Conservation (phyloP, 2,888 invertebrate species). For the Epistrophe eligans region DNA sequence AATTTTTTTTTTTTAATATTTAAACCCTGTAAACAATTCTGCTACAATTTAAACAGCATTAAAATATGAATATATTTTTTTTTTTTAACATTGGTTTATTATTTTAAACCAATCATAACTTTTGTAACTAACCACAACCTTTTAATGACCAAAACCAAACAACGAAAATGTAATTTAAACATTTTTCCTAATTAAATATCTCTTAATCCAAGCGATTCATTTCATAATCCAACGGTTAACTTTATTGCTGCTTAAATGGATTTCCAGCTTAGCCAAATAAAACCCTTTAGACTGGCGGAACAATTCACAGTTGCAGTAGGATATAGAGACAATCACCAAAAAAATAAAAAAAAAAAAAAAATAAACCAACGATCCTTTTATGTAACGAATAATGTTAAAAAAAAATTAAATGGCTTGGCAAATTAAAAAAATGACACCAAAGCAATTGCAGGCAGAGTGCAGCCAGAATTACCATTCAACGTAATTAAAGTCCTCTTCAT, state of each 20-base stretch:
- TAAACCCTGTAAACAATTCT: too few species aligned
- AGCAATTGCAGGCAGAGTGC: constrained; percentile 50
- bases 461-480: constrained; percentile 16
- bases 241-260: constrained; percentile 65
- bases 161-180: constrained; percentile 26
- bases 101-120: constrained; percentile 27
- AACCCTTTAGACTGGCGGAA: constrained; percentile 14
- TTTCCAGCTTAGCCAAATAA: constrained; percentile 40
- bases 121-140: constrained; percentile 22
- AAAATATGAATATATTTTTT: background rate
- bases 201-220: constrained; percentile 58
- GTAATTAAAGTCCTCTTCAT: constrained; percentile 69
- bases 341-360: background rate
- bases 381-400: constrained; percentile 11
- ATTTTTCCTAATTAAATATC: constrained; percentile 67
- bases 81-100: background rate
- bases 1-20: too few species aligned
- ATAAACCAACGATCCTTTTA: background rate
- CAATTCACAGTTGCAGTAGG: constrained; percentile 40
- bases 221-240: constrained; percentile 55
- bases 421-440: constrained; percentile 55
- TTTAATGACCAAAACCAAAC: background rate
- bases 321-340: constrained; percentile 15
- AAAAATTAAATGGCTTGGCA: constrained; percentile 4
- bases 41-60: background rate